Conservation (phyloP, 2,113 vertebrate genomes). For the Gallinago jamesoni region DNA sequence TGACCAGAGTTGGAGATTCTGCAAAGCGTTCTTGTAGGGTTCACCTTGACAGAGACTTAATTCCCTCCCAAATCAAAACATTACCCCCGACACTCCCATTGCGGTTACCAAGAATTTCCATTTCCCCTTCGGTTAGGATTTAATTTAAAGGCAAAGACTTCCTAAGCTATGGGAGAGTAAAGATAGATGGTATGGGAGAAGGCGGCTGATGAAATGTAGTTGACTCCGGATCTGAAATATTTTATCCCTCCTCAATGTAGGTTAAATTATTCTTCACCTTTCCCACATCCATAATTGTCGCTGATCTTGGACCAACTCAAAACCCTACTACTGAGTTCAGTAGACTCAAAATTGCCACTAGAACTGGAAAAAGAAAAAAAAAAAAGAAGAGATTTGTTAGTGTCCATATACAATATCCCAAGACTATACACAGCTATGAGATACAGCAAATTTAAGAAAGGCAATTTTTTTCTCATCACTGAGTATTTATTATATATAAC, state of each 20-base stretch:
- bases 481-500: constrained; percentile 90
- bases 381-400: constrained; percentile 41
- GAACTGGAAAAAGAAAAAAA: constrained; percentile 67
- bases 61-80: constrained; percentile 43
- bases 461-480: constrained; percentile 81
- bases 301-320: constrained; percentile 74
- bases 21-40: background rate
- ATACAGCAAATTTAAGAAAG: constrained; percentile 79
- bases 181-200: constrained; percentile 68
- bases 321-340: constrained; percentile 71
- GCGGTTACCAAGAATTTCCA: constrained; percentile 53
- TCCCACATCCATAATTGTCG: constrained; percentile 75
- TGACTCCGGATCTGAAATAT: constrained; percentile 74
- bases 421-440: constrained; percentile 66
- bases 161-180: constrained; percentile 67
- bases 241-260: constrained; percentile 74
- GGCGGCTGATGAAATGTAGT: constrained; percentile 69
- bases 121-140: constrained; percentile 63
- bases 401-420: constrained; percentile 28
- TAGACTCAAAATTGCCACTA: constrained; percentile 69
- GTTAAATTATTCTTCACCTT: constrained; percentile 78
- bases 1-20: constrained; percentile 29
- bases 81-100: constrained; percentile 1
- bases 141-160: constrained; percentile 67
- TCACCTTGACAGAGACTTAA: constrained; percentile 51